Conservation (phyloP, 2,797 vertebrate genomes). For the Acipenser oxyrinchus region DNA sequence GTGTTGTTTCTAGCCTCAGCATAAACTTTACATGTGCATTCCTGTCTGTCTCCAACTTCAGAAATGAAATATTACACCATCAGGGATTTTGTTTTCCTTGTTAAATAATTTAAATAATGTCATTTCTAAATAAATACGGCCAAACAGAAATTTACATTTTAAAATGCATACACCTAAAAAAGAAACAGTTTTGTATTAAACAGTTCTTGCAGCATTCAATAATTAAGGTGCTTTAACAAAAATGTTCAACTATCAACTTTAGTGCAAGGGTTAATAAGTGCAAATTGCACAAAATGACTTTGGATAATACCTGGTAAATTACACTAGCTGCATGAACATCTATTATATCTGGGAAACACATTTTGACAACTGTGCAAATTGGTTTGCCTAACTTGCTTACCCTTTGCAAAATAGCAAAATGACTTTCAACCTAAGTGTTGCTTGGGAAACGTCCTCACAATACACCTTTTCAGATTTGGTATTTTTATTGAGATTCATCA, state of each 20-base stretch:
- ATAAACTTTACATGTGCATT: too few relatives aligned
- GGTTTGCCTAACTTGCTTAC: not conserved
- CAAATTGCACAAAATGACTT: not conserved
- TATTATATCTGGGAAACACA: not conserved
- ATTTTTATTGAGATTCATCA: too few relatives aligned
- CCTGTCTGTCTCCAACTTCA: too few relatives aligned
- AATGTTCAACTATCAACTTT: not conserved
- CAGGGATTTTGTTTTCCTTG: too few relatives aligned
- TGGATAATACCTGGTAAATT: constrained; percentile 1
- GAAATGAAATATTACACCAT: too few relatives aligned
- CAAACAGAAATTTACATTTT: too few relatives aligned
- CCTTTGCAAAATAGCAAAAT: not conserved
- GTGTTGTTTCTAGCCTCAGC: too few relatives aligned
- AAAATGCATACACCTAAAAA: not conserved
- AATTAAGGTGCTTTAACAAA: not conserved
- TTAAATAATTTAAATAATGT: too few relatives aligned
- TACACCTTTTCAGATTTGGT: too few relatives aligned
- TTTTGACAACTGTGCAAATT: not conserved
- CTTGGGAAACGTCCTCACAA: not conserved
- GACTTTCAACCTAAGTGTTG: not conserved
- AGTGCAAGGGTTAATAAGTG: not conserved
- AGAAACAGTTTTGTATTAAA: not conserved
- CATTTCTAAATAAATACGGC: too few relatives aligned
- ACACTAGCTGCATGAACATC: not conserved
- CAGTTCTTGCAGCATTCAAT: not conserved